These are phyloP conservation scores for Entomobrya multifasciata DNA, from an alignment of 2,888 invertebrate genomes.

Conservation along the genomic window DNA sequence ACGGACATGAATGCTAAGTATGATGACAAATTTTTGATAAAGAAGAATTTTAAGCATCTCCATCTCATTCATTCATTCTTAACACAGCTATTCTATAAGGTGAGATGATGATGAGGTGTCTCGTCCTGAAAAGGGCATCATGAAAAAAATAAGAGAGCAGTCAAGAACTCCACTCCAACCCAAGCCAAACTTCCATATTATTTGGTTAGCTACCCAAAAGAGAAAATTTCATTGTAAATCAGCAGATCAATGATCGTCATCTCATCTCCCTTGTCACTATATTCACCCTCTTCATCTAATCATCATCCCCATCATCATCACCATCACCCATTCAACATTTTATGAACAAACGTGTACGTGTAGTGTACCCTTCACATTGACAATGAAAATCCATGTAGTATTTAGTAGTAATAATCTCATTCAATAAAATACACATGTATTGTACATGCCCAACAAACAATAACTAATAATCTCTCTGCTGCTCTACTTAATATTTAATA, in stretches of 20 bases:
- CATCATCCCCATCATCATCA: constrained; percentile 31
- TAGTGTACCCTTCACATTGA: constrained; percentile 61
- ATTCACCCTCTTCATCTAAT: neutral
- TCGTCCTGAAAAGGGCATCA: neutral
- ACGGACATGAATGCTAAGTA: neutral
- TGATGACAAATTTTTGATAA: neutral
- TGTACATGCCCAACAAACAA: neutral
- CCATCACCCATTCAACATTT: neutral
- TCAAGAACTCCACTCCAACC: constrained; percentile 52
- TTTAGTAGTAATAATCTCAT: constrained; percentile 51
- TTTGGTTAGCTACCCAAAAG: no score
- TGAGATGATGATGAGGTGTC: neutral
- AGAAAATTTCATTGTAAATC: constrained; percentile 24
- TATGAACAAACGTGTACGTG: constrained; percentile 34
- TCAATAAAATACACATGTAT: neutral
- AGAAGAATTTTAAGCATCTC: neutral
- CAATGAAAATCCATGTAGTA: constrained; percentile 57
- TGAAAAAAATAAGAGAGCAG: constrained; percentile 64
- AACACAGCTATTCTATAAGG: neutral
- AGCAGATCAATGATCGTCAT: no score
- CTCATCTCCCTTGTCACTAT: constrained; percentile 5
- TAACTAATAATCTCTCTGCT: neutral
- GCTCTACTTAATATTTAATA: constrained; percentile 7
- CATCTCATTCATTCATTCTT: neutral
- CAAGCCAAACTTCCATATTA: no score